Evolutionary conservation across 2,888 invertebrate genomes (phyloP).

Genomic region (Thysanoteuthis rhombus): DNA sequence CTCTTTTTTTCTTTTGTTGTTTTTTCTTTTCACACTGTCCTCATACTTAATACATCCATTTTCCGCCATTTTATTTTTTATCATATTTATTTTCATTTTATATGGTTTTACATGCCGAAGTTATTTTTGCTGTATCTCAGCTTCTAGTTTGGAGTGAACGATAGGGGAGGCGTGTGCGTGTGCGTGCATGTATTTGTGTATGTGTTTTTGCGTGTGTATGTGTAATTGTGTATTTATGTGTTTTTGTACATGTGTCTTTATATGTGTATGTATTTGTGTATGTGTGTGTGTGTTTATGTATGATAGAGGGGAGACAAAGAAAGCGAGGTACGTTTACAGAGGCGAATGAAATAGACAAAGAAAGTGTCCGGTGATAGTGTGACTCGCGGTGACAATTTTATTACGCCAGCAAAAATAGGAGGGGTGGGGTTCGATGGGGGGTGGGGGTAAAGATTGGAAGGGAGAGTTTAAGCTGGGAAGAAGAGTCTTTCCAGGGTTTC

Average conservation of each 20-base stretch:
- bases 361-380: neutral
- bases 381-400: neutral
- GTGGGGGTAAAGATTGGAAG: neutral
- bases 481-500: neutral
- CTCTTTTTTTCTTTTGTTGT: neutral
- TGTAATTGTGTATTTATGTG: too few species aligned
- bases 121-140: neutral
- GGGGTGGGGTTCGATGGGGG: neutral
- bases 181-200: neutral
- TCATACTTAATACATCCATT: neutral
- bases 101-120: neutral
- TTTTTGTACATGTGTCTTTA: too few species aligned
- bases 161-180: neutral
- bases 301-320: neutral
- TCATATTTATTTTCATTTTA: neutral
- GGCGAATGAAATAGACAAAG: neutral
- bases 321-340: neutral
- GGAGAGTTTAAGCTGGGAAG: neutral
- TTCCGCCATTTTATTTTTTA: neutral
- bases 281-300: too few species aligned
- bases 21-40: neutral
- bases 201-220: too few species aligned
- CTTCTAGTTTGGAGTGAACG: neutral
- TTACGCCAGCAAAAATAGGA: neutral
- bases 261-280: too few species aligned